phyloP scores from a whole-genome alignment of 2,113 vertebrate genomes.

The Regulus satrapa region DNA sequence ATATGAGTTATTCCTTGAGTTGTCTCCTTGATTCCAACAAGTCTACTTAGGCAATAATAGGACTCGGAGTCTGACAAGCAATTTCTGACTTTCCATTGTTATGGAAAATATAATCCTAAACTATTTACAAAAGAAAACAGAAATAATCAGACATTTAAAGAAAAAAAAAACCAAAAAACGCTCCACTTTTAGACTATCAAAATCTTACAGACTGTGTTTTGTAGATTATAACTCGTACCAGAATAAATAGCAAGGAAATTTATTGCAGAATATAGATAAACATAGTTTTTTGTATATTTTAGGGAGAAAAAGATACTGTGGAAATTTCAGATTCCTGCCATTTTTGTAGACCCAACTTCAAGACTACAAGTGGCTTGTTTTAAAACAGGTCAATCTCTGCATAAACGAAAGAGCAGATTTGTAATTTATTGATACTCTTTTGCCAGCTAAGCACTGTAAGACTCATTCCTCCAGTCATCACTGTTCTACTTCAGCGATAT shows the following conservation, averaged over 20 bases:
- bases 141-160: neutral
- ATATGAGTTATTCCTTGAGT: neutral
- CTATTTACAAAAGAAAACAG: neutral
- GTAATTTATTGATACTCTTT: conserved; percentile 20
- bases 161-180: neutral
- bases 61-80: neutral
- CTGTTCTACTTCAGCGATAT: neutral
- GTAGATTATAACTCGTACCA: neutral
- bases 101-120: conserved; percentile 23
- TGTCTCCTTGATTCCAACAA: neutral
- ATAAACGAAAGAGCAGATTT: neutral
- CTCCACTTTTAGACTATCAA: neutral
- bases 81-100: conserved; percentile 13
- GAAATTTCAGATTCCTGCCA: conserved; percentile 17
- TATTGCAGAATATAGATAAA: conserved; percentile 14
- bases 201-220: neutral
- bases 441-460: neutral
- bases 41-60: neutral
- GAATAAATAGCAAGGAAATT: conserved; percentile 1
- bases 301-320: neutral
- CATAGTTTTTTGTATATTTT: conserved; percentile 5
- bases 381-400: conserved; percentile 1
- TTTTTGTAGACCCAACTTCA: conserved; percentile 20
- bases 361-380: neutral
- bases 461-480: neutral